Conservation (phyloP, 2,888 invertebrate genomes). For the Dorcus hopei region DNA sequence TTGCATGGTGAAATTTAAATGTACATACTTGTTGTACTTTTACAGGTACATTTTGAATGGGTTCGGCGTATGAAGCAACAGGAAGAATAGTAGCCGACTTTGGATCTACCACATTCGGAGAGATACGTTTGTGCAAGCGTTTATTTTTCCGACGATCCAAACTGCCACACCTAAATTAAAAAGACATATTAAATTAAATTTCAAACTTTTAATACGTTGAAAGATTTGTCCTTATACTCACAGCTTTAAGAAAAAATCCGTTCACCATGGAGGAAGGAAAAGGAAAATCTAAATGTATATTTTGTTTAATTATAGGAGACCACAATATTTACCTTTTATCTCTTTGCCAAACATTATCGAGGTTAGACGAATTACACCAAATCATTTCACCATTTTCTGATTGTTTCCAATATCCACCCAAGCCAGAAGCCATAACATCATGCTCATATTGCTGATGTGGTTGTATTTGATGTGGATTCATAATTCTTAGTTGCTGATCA, state of each 20-base stretch:
- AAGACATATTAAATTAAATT: background rate
- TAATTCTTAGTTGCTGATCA: slow-evolving; percentile 20
- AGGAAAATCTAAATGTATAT: no score
- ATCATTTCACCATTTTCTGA: slow-evolving; percentile 44
- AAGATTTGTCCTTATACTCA: no score
- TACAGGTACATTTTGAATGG: slow-evolving; percentile 34
- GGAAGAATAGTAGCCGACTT: slow-evolving; percentile 43
- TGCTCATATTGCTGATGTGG: slow-evolving; percentile 49
- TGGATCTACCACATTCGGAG: slow-evolving; percentile 40
- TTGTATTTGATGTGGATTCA: slow-evolving; percentile 43
- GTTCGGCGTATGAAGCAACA: slow-evolving; percentile 37
- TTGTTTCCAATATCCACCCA: slow-evolving; percentile 48
- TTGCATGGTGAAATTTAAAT: background rate
- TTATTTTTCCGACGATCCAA: slow-evolving; percentile 57
- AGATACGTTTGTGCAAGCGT: slow-evolving; percentile 42
- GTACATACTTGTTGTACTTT: slow-evolving; percentile 34
- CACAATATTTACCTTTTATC: slow-evolving; percentile 40
- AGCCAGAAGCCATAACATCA: slow-evolving; percentile 38
- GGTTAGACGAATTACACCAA: slow-evolving; percentile 42
- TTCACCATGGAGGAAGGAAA: background rate
- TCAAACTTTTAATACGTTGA: no score
- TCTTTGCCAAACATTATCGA: slow-evolving; percentile 41
- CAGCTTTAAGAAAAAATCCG: background rate
- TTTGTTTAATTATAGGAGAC: background rate
- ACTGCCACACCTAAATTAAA: slow-evolving; percentile 54